Evolutionary conservation across 2,888 invertebrate species (phyloP).

Genomic region (Mimumesa dahlbomi): DNA sequence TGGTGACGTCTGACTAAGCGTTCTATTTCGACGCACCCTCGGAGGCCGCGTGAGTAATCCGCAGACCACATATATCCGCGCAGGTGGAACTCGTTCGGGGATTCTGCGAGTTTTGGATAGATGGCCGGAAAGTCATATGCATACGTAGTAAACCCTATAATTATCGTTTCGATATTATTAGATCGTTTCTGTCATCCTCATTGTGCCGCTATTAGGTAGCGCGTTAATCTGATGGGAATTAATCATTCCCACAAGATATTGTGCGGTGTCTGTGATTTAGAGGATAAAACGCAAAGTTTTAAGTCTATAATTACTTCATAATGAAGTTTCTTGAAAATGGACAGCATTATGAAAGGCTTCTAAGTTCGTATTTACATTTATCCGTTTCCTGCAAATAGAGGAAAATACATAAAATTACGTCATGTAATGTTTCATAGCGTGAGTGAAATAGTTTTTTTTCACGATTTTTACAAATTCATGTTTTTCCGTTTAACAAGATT

Average conservation of each 20-base stretch:
- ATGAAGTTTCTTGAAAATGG: too few relatives aligned
- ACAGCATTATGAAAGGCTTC: too few relatives aligned
- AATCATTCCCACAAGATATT: too few relatives aligned
- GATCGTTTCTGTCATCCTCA: background rate
- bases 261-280: too few relatives aligned
- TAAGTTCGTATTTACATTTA: too few relatives aligned
- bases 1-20: constrained; percentile 72
- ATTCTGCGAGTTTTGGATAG: constrained; percentile 66
- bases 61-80: constrained; percentile 58
- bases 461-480: constrained; percentile 14
- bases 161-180: constrained; percentile 50
- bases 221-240: background rate
- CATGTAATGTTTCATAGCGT: background rate
- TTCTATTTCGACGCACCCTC: constrained; percentile 70
- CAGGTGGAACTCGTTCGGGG: constrained; percentile 64
- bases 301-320: too few relatives aligned
- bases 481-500: constrained; percentile 1
- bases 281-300: too few relatives aligned
- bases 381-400: too few relatives aligned
- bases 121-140: constrained; percentile 57
- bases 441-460: background rate
- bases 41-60: constrained; percentile 70
- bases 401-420: too few relatives aligned
- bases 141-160: constrained; percentile 44
- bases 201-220: background rate